Base-by-base conservation (phyloP, 2,888 invertebrate species). In the Operophtera brumata region DNA sequence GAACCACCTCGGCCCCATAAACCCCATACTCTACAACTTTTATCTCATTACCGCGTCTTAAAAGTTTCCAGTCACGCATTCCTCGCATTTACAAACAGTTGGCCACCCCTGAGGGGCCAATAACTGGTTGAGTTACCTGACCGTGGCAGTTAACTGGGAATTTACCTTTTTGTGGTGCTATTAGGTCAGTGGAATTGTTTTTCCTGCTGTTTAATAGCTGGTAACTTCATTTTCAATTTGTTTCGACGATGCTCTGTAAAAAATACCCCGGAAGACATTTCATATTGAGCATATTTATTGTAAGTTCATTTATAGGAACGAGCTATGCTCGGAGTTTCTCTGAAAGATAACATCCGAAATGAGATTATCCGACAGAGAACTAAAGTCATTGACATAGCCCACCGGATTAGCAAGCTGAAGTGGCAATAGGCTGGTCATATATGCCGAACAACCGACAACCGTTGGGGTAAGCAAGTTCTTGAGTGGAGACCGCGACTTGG, bases 1-100 rank as follows among this genome's bases (percentile, higher is more conserved):
- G 41, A 30, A 45, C 50, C 30, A 30, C 26, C 12, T 8, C 36
- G n/a, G 13, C 20, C 20, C n/a, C 52, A 57, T 49, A 45, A 59
- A 54, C 49, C 47, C 32, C 11, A 37, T 41, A 37, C 49, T 46
- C 40, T 36, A 58, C 59, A 60, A 59, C 58, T 61, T 64, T 67
- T 63, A 62, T 55, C 65, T 66, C 65, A 66, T 62, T 64, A 64
- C 48, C 42, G 47, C 54, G 57, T 54, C 64, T 67, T 69, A 63
- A 75, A 73, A 69, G 73, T 66, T 64, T 58, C 67, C 49, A 65
- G 69, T 72, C 75, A 75, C 75, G 75, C 71, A 63, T 59, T 57
- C 49, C 49, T 65, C 65, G 58, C 71, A 67, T 73, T 68, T 57
- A 57, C 61, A 62, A 65, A 53, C 57, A 42, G 54, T 62, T 60